Evolutionary conservation across 2,797 vertebrate genomes (phyloP).

Genomic region (Hylomyscus alleni): DNA sequence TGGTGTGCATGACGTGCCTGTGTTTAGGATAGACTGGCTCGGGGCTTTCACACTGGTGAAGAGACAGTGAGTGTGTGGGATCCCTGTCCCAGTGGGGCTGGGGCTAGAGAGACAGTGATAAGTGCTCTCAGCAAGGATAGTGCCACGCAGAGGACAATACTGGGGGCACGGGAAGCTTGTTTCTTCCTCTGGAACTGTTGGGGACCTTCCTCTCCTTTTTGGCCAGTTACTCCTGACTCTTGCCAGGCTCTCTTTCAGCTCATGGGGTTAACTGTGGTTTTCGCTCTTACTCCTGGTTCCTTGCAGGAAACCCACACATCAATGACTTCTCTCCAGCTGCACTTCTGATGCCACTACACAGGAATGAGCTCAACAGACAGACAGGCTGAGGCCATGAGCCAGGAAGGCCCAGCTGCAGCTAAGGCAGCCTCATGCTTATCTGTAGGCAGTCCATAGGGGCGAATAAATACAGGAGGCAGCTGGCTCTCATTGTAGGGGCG

Average conservation of each 20-base stretch:
- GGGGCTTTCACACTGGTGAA: rapidly evolving
- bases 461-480: not conserved
- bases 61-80: rapidly evolving
- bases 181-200: not conserved
- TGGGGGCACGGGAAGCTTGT: not conserved
- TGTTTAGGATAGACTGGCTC: rapidly evolving
- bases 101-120: too few relatives aligned
- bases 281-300: not conserved
- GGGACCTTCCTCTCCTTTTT: not conserved
- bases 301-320: not conserved
- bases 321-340: not conserved
- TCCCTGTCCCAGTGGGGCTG: rapidly evolving
- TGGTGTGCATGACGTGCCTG: not conserved
- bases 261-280: not conserved
- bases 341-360: not conserved
- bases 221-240: not conserved
- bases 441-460: rapidly evolving
- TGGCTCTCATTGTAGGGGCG: rapidly evolving
- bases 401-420: not conserved
- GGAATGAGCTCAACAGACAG: not conserved
- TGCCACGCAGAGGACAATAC: not conserved
- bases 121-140: too few relatives aligned
- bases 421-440: not conserved
- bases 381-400: not conserved
- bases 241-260: not conserved